Evolutionary conservation across 2,113 vertebrate species (phyloP).

Genomic region (Excalfactoria chinensis): DNA sequence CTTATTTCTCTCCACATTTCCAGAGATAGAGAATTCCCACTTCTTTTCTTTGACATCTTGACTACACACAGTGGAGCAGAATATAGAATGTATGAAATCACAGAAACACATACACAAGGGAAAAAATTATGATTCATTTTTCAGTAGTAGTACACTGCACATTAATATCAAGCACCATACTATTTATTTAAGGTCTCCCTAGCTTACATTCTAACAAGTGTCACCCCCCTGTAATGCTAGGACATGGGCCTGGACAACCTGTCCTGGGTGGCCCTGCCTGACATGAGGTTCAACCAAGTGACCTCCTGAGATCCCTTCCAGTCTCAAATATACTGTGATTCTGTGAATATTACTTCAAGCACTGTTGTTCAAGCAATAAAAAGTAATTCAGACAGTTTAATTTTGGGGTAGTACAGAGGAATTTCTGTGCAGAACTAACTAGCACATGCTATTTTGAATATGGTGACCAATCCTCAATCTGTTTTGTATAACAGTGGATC

Average conservation of each 20-base stretch:
- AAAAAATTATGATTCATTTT: neutral
- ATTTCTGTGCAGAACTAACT: neutral
- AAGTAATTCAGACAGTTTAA: neutral
- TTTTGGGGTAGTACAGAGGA: neutral
- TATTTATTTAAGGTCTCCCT: neutral
- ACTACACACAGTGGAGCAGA: neutral
- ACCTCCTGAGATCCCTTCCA: neutral
- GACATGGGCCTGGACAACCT: neutral
- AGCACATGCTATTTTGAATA: neutral
- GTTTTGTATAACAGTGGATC: neutral
- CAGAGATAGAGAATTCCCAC: neutral
- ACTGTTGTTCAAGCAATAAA: neutral
- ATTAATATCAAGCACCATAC: neutral
- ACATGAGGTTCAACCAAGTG: neutral
- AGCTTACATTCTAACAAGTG: neutral
- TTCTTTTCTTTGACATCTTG: neutral
- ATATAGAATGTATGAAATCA: neutral
- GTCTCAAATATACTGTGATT: neutral
- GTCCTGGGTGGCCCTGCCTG: neutral
- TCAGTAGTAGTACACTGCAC: neutral
- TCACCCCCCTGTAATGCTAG: neutral
- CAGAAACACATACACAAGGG: neutral
- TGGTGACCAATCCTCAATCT: fast-evolving
- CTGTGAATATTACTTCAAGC: neutral
- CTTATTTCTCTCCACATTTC: neutral